A percentile compares a stretch with the other conserved stretches of the same genome.
Evolutionary conservation across 1,140 invertebrate genomes (phyloP).

Genomic region (Eulimnadia texana): DNA sequence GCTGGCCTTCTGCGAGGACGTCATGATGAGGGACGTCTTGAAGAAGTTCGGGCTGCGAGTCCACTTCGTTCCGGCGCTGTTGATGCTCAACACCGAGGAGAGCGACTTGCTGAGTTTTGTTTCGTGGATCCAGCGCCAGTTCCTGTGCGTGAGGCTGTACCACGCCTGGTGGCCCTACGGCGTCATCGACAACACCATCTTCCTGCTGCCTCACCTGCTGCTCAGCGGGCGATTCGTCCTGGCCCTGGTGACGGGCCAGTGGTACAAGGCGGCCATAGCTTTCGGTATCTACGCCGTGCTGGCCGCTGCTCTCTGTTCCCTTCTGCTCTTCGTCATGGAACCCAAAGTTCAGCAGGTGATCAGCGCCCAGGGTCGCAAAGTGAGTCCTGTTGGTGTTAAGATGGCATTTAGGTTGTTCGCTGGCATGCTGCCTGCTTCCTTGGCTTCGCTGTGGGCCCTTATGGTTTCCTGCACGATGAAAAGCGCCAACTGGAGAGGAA

Average conservation of each 20-base stretch:
- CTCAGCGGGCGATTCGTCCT: background rate
- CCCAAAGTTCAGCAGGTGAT: background rate
- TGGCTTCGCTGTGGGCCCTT: background rate
- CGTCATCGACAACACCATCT: background rate
- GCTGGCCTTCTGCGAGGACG: background rate
- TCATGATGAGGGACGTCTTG: conserved; percentile 3
- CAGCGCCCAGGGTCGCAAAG: background rate
- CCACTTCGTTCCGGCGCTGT: background rate
- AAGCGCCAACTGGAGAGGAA: conserved; percentile 3
- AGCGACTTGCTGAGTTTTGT: background rate
- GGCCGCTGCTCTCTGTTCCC: background rate
- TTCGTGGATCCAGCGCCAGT: conserved; percentile 3
- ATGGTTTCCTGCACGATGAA: background rate
- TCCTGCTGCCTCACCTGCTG: background rate
- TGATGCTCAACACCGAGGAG: conserved; percentile 5
- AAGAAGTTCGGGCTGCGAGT: conserved; percentile 1
- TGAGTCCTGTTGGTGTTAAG: background rate
- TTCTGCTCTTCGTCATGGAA: background rate
- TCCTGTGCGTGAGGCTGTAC: background rate
- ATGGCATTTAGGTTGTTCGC: background rate
- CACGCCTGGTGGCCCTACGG: background rate
- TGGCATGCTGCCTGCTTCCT: background rate
- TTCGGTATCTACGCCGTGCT: background rate
- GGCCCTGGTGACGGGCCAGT: background rate
- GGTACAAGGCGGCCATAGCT: background rate